Evolutionary conservation across 2,113 vertebrate genomes (phyloP), one percentile per base, ranked within the genome.

Genomic region (Mesitornis unicolor): DNA sequence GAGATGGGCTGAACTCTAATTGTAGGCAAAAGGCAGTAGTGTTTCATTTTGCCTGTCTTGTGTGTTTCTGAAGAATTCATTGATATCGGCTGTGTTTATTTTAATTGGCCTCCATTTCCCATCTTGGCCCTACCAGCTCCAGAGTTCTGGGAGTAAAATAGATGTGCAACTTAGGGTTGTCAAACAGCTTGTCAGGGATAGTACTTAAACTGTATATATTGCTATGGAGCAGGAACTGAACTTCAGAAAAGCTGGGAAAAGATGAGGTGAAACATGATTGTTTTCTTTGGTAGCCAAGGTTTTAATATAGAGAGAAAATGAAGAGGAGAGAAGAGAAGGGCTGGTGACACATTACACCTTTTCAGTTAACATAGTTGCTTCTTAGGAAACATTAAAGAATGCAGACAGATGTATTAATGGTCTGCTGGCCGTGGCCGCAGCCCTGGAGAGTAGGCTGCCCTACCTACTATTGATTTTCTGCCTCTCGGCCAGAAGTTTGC

Each of bases 241-340:
- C 92, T 96, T 96, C 92, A 79, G 94, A 87, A 97, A 96, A 97
- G 69, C 95, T 96, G 96, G 96, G 96, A 95, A 96, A 96, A 95
- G 96, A 97, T 96, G 95, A 96, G 95, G 96, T 97, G 96, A 96
- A 93, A 76, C 76, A 7, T 93, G 96, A 97, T 95, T 96, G 90
- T 96, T 96, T 97, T 97, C 96, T 97, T 95, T 97, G 95, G 96
- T 96, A 97, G 96, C 93, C 88, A 93, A 92, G 85, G 53, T 96
- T 96, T 97, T 96, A 96, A 96, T 96, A 95, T 87, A 81, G 90
- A 75, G 84, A 75, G 90, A 95, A 97, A 92, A 96, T 84, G 96
- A 96, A 95, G 88, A 95, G 95, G 95, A 95, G 96, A 96, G 96
- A 96, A 48, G 94, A 95, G 96, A 97, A 94, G 77, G 83, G 76